Evolutionary conservation across 2,113 vertebrate species (phyloP).

Genomic region (Chelonoidis abingdonii): DNA sequence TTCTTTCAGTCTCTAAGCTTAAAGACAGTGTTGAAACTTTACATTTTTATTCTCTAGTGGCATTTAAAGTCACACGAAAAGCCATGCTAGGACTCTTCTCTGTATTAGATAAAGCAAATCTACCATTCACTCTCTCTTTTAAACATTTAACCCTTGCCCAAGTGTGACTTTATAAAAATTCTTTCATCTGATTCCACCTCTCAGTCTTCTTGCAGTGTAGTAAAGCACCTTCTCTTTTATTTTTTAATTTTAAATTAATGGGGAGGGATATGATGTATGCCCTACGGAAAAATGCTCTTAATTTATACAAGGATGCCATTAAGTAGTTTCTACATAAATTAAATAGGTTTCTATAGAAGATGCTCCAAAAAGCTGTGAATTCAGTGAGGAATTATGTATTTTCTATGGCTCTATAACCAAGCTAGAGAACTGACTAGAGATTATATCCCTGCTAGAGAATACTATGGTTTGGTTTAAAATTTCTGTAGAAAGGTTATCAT

Average conservation of each 20-base stretch:
- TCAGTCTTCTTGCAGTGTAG: background rate
- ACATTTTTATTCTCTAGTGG: background rate
- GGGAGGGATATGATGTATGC: background rate
- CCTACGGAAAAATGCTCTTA: background rate
- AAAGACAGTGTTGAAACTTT: background rate
- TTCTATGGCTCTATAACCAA: background rate
- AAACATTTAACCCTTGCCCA: background rate
- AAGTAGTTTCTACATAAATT: background rate
- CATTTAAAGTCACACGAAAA: background rate
- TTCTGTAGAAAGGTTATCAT: background rate
- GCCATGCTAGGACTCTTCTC: background rate
- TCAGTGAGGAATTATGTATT: rapidly evolving
- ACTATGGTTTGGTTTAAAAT: background rate
- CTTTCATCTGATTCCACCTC: background rate
- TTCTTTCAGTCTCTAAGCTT: background rate
- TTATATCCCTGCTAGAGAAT: background rate
- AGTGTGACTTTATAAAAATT: background rate
- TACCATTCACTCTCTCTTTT: background rate
- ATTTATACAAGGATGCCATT: background rate
- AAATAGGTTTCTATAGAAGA: background rate
- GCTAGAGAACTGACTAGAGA: background rate
- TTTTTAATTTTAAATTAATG: constrained; percentile 6
- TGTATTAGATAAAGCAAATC: background rate
- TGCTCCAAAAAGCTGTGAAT: background rate
- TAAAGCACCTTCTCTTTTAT: background rate